phyloP scores from a whole-genome alignment of 23 tunicate species.

The Phallusia fumigata region DNA sequence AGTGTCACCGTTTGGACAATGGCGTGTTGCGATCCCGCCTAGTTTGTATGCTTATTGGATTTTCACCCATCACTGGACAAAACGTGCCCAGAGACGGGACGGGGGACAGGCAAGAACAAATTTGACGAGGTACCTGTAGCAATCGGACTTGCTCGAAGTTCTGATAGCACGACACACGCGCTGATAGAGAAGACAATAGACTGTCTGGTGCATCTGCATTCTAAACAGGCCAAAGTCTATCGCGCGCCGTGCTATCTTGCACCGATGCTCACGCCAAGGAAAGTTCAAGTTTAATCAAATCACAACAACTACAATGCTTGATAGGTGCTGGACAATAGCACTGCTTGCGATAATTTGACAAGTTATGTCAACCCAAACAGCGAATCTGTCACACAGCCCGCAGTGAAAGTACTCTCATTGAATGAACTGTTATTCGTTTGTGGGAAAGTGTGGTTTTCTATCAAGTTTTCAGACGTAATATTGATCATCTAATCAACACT shows the following conservation, averaged over 20 bases:
- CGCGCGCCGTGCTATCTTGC: background rate
- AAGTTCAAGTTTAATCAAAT: conserved; percentile 6
- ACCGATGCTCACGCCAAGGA: background rate
- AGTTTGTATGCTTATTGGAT: background rate
- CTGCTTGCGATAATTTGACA: too few species aligned
- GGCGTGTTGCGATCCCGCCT: background rate
- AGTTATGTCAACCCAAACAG: too few species aligned
- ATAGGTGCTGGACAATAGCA: too few species aligned
- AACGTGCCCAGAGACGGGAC: background rate
- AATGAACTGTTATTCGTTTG: too few species aligned
- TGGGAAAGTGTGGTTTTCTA: too few species aligned
- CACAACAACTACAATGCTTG: too few species aligned
- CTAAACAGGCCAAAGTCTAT: conserved; percentile 7
- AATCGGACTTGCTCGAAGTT: background rate
- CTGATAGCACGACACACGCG: background rate
- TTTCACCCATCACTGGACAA: background rate
- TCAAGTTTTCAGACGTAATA: too few species aligned
- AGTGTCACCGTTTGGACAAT: conserved; percentile 13
- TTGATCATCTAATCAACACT: too few species aligned
- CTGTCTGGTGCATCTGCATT: conserved; percentile 11
- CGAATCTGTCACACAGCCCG: too few species aligned
- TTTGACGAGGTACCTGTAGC: background rate
- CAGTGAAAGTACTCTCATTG: too few species aligned
- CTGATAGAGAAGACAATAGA: conserved; percentile 1
- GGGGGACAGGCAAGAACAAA: background rate